Evolutionary conservation across 2,797 vertebrate genomes (phyloP).

Genomic region (Sebastes paucispinis): DNA sequence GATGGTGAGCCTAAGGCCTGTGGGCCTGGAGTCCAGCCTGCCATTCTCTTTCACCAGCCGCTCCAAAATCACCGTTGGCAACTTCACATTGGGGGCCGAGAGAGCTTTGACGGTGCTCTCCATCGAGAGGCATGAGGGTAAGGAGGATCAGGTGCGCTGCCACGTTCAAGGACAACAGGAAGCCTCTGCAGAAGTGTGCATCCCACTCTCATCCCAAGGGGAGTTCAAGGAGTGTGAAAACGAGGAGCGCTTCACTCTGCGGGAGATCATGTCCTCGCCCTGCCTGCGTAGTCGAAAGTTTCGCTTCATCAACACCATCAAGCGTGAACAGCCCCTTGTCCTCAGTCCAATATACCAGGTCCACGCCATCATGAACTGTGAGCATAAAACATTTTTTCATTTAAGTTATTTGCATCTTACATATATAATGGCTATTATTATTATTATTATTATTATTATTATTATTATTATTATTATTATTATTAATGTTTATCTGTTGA

Average conservation of each 20-base stretch:
- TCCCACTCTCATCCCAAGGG: slow-evolving; percentile 75
- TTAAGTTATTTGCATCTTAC: background rate
- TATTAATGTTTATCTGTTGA: background rate
- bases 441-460: no score
- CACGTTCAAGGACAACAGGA: slow-evolving; percentile 48
- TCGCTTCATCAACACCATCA: slow-evolving; percentile 46
- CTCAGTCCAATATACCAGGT: slow-evolving; percentile 86
- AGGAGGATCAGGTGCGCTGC: slow-evolving; percentile 71
- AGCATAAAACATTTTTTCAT: slow-evolving; percentile 62
- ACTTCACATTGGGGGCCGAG: slow-evolving; percentile 58
- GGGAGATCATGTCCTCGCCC: slow-evolving; percentile 78
- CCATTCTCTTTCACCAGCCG: slow-evolving; percentile 79
- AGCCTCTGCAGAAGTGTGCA: slow-evolving; percentile 56
- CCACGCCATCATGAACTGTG: slow-evolving; percentile 87
- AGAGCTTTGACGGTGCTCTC: slow-evolving; percentile 72
- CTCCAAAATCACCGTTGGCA: slow-evolving; percentile 63
- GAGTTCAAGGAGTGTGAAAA: slow-evolving; percentile 71
- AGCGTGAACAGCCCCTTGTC: slow-evolving; percentile 35
- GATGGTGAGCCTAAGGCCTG: slow-evolving; percentile 71
- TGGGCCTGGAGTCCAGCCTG: slow-evolving; percentile 55
- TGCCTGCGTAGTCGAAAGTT: slow-evolving; percentile 74
- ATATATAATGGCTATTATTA: background rate
- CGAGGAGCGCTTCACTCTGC: slow-evolving; percentile 70
- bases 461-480: no score
- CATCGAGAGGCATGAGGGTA: slow-evolving; percentile 23